Percentiles rank a stretch among this genome's conserved stretches.
phyloP scores from a whole-genome alignment of 1,140 invertebrate genomes.

The Drosophila azteca region DNA sequence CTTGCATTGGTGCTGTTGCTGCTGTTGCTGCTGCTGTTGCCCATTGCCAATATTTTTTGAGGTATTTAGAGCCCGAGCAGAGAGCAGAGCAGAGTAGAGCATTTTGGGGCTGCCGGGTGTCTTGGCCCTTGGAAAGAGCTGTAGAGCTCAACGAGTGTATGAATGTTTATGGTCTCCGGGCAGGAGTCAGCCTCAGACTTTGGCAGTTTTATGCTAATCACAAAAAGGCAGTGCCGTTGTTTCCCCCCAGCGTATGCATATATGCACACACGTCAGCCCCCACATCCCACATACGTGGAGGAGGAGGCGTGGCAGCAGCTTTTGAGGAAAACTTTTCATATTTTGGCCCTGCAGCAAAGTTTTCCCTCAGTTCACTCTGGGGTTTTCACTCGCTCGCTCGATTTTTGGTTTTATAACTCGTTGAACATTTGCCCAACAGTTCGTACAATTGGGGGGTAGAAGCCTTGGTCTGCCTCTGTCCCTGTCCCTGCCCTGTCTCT shows the following conservation, averaged over 20 bases:
- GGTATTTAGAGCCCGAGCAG: constrained; percentile 61
- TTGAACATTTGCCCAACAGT: constrained; percentile 76
- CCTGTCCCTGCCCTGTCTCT: too few species aligned
- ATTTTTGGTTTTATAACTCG: constrained; percentile 70
- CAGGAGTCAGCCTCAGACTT: constrained; percentile 50
- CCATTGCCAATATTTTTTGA: constrained; percentile 74
- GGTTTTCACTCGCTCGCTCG: constrained; percentile 46
- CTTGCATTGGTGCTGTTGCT: constrained; percentile 6
- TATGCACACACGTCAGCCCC: constrained; percentile 13
- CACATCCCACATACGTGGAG: background rate
- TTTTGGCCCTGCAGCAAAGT: constrained; percentile 59
- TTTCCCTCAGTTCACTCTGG: constrained; percentile 44
- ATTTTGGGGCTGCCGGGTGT: constrained; percentile 16
- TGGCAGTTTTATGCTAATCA: constrained; percentile 80
- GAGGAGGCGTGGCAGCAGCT: constrained; percentile 13
- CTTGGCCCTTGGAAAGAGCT: constrained; percentile 12
- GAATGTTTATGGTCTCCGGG: constrained; percentile 60
- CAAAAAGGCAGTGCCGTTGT: constrained; percentile 56
- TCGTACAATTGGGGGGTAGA: constrained; percentile 40
- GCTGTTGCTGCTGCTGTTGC: constrained; percentile 54
- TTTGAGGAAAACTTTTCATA: constrained; percentile 74
- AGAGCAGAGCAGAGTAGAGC: constrained; percentile 24
- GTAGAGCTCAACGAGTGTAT: constrained; percentile 18
- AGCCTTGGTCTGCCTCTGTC: background rate
- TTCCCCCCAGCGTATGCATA: constrained; percentile 17